Base-by-base conservation (phyloP, 2,888 invertebrate species). In the Dryobota labecula region DNA sequence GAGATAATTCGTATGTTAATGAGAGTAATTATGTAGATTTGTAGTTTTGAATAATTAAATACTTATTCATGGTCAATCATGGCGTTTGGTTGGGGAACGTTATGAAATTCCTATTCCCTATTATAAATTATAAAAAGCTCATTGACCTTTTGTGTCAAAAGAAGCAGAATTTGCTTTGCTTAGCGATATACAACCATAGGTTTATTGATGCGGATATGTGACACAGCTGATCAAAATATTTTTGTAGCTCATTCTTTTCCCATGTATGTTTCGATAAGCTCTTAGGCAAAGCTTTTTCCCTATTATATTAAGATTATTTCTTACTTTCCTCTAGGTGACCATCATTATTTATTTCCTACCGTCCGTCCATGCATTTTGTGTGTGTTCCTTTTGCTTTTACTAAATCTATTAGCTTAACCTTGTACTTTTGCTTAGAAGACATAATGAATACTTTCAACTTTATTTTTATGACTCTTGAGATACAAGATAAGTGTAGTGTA, bases 1-100 rank as follows among this genome's bases (percentile, higher is more conserved):
- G 47, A 45, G 30, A 24, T 74, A 11, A 67, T 54, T 63, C 74
- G 7, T 33, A 69, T 64, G 18, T 30, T 51, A 61, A 61, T 57
- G 20, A 51, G 2, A 60, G 11, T 47, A 47, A 57, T 53, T 53
- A 60, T 27, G 27, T 54, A 38, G 13, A 60, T 38, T 51, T 33
- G 11, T 58, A 45, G 24, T 51, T 67, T 45, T 18, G 13, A 49
- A 11, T 47, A 72, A 57, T 73, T n/a, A 43, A 13, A 43, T 66
- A 41, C 36, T 45, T 47, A 33, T 15, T 60, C 38, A 45, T 51
- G 61, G 70, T 47, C 61, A 38, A 43, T 33, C 20, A 64, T 47
- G 20, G 36, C 27, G 36, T 57, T 62, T n/a, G 30, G 7, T 64
- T 43, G 61, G 13, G 38, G 20, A 56, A 45, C 13, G 24, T 57